Evolutionary conservation across 1,140 invertebrate genomes (phyloP), one percentile per base, ranked within the genome.

Genomic region (Polyergus mexicanus): DNA sequence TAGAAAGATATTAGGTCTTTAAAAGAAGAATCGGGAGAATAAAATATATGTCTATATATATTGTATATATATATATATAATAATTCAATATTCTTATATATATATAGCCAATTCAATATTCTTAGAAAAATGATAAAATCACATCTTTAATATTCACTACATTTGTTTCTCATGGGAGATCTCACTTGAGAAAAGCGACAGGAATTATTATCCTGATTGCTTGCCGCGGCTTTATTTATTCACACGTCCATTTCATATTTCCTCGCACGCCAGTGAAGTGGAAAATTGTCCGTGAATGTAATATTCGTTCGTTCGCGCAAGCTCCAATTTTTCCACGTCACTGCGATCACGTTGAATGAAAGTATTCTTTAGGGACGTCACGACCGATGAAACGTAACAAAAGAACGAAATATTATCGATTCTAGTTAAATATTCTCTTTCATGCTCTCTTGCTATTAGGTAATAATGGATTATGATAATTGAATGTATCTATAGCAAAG

Each of bases 261-360:
- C 11, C 51, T 71, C 28, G 28, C 44, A 41, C 13, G 16, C 10
- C 19, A 6, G 6, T 11, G 5, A 71, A 41, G 77, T 71, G 47
- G 65, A 80, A 80, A 80, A 80, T 80, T 41, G 47, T 41, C 19
- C 41, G 77, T 22, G 47, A 80, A 71, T 25, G 35, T 41, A 80
- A 80, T 54, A 38, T 80, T 68, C 47, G 51, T 65, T 65, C 25
- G 41, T 69, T 38, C 13, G 62, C 47, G 47, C 8, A 47, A 71
- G 68, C 47, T 71, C 8, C 58, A 77, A 25, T 80, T 80, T 80
- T 80, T 80, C 65, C 65, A 80, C 22, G 65, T 80, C 44, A 71
- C 44, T 80, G 77, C 65, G 10, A 69, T 58, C 32, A 22, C 47
- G 16, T 19, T 56, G 77, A 80, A 41, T 69, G 11, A 35, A 58